Evolutionary conservation across 2,888 invertebrate genomes (phyloP), one percentile per base, ranked within the genome.

Genomic region (Pecten maximus): DNA sequence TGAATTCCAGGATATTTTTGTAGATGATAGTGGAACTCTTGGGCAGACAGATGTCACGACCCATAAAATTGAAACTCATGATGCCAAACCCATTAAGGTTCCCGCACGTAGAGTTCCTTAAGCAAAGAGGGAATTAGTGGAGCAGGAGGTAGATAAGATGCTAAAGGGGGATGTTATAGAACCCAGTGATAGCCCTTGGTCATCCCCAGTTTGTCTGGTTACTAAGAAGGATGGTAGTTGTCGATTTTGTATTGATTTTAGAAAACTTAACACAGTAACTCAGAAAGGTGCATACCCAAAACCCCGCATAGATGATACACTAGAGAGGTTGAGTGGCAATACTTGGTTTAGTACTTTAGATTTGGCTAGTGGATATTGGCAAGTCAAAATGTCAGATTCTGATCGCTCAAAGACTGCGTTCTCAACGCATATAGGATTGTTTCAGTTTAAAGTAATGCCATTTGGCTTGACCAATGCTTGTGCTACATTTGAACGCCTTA

Each of bases 171-270:
- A n/a, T 23, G 88, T 90, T 0, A 90, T 90, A 40, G 89, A 91
- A 50, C 91, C 91, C 35, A 91, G 91, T 89, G 16, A 87, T 6
- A 89, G 87, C 40, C 89, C 91, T 23, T 89, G 91, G 91, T 87
- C 87, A 10, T 39, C 87, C n/a, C 89, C 89, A 4, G 48, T 91
- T 23, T 87, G 60, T 35, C 23, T 91, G 12, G 91, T 91, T 44
- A 40, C 87, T 16, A 91, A 89, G 28, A 89, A 89, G 40, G 40
- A 88, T 50, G 89, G 89, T 19, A 2, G 23, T 8, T 87, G 44
- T n/a, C 2, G 87, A 39, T 90, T 90, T 88, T 90, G 90, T 48
- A 60, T 90, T 15, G 88, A 90, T 6, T 88, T 88, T 3, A 74
- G 90, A 12, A 40, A 74, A 6, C 40, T 90, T 35, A 90, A 90